phyloP scores from a whole-genome alignment of 2,888 invertebrate species.

The Morinoia aosen region DNA sequence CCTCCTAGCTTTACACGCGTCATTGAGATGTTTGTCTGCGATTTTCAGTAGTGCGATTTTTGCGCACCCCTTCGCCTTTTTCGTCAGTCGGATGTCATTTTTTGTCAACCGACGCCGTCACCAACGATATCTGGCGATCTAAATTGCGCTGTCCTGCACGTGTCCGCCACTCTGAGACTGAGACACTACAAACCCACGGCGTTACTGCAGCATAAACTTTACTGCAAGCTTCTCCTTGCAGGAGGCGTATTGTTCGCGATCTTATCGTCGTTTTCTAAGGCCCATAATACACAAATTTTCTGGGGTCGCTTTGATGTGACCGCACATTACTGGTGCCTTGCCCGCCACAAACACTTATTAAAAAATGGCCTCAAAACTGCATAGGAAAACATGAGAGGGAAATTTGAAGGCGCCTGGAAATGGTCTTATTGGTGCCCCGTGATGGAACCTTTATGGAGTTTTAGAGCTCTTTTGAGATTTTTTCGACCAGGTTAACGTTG shows the following conservation, averaged over 20 bases:
- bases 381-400: neutral
- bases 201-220: neutral
- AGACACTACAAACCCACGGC: neutral
- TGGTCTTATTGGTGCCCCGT: neutral
- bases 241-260: neutral
- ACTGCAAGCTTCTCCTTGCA: neutral
- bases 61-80: neutral
- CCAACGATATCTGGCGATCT: neutral
- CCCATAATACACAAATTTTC: neutral
- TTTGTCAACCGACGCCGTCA: neutral
- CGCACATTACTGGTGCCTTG: neutral
- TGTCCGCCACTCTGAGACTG: neutral
- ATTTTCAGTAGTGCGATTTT: neutral
- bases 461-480: neutral
- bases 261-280: neutral
- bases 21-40: neutral
- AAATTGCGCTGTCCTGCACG: neutral
- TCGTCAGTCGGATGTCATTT: neutral
- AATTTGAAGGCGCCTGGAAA: neutral
- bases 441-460: neutral
- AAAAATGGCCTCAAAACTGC: neutral
- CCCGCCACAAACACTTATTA: conserved; percentile 4
- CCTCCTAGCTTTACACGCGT: too few species aligned
- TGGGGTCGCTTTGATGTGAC: conserved; percentile 10
- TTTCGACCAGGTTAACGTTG: neutral